Evolutionary conservation across 2,113 vertebrate species (phyloP), one percentile per base, ranked within the genome.

Genomic region (Oxygymnocypris stewartii): DNA sequence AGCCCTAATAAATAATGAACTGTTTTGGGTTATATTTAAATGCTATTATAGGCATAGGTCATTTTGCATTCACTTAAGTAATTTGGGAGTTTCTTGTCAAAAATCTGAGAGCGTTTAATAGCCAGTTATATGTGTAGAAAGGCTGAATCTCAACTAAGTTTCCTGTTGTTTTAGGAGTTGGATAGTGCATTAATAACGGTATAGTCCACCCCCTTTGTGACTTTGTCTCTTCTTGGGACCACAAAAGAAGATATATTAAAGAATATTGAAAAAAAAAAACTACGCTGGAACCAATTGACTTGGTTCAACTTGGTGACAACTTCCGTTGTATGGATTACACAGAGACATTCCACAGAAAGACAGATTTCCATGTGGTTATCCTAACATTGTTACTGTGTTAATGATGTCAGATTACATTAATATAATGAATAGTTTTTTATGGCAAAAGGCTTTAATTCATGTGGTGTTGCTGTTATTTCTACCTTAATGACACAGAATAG

Each of bases 31-130:
- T 90, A 91, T 91, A 92, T 88, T 93, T 90, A 92, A 92, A 91
- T 92, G 92, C 89, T 94, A 92, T 94, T 92, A 93, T 91, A 89
- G 92, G 93, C 94, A 93, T 93, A 93, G 92, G 93, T 93, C 91
- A 94, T 95, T 92, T 90, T 93, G 94, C 91, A 93, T 89, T 94
- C 93, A 93, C 93, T 89, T 93, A 91, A 92, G 90, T 86, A 89
- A 92, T 91, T 92, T 82, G 84, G n/a, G 90, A 90, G 88, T 93
- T 93, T 57, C 65, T 69, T 69, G 6, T 9, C 28, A 37, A 8
- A 18, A 31, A 37, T 20, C 14, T 20, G 31, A 69, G 31, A 69
- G 65, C 14, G 14, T 1, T 69, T 37, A 10, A 35, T 9, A 37
- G 31, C 25, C 3, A 37, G 11, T 37, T 4, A 20, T n/a, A n/a